Conservation (phyloP, 2,888 invertebrate genomes). For the Eulithis prunata region DNA sequence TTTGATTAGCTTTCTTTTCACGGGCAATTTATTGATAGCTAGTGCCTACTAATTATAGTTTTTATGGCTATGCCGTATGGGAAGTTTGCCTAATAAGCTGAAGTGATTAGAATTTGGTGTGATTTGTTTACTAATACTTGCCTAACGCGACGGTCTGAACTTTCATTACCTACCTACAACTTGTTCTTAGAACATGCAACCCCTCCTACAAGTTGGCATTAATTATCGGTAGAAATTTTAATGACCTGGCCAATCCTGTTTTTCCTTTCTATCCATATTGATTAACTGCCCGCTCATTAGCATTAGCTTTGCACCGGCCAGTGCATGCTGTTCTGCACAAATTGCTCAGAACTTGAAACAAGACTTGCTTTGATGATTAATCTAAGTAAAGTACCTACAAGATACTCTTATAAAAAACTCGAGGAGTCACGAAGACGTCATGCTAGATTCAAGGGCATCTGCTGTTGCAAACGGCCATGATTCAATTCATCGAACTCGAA, state of each 20-base stretch:
- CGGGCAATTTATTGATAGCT: slow-evolving; percentile 63
- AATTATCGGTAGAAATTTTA: slow-evolving; percentile 27
- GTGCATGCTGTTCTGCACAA: slow-evolving; percentile 10
- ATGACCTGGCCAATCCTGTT: slow-evolving; percentile 36
- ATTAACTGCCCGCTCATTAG: slow-evolving; percentile 37
- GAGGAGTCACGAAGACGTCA: slow-evolving; percentile 14
- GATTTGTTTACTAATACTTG: slow-evolving; percentile 3
- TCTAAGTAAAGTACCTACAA: neutral
- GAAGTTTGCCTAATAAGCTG: slow-evolving; percentile 11
- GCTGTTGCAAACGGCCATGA: slow-evolving; percentile 47
- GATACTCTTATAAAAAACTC: neutral
- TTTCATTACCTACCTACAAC: slow-evolving; percentile 12
- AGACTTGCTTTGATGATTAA: slow-evolving; percentile 7
- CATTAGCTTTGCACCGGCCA: slow-evolving; percentile 27
- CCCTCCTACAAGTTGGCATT: slow-evolving; percentile 17
- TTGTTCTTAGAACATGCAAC: slow-evolving; percentile 17
- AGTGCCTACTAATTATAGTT: slow-evolving; percentile 47
- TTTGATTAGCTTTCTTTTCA: slow-evolving; percentile 83
- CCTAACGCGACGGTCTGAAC: neutral
- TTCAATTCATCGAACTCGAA: slow-evolving; percentile 43
- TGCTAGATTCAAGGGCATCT: slow-evolving; percentile 42
- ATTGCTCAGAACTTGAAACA: slow-evolving; percentile 16
- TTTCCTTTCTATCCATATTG: slow-evolving; percentile 41
- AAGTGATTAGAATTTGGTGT: neutral
- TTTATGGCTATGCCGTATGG: slow-evolving; percentile 22